Evolutionary conservation across 2,113 vertebrate species (phyloP).

Genomic region (Prinia subflava): DNA sequence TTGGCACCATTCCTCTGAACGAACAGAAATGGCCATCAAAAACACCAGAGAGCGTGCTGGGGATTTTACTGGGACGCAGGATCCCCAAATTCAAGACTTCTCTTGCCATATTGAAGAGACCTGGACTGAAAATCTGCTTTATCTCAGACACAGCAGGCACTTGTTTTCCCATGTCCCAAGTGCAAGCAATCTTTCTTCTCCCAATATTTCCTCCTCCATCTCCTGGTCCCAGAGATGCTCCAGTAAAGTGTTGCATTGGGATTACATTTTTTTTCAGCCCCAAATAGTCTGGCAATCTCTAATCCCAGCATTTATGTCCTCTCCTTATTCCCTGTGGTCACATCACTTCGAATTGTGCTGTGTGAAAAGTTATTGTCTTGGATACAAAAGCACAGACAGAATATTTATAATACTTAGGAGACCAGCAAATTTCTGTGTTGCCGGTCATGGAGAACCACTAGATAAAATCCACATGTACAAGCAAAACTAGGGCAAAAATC

Average conservation of each 20-base stretch:
- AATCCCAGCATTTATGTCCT: neutral
- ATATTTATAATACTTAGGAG: neutral
- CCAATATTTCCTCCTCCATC: neutral
- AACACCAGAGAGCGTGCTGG: neutral
- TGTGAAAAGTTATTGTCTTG: constrained; percentile 21
- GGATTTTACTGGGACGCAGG: neutral
- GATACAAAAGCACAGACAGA: neutral
- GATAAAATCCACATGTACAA: neutral
- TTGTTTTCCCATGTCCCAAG: neutral
- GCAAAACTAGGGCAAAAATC: neutral
- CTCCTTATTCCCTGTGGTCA: neutral
- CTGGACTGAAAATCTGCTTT: neutral
- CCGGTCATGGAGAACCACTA: neutral
- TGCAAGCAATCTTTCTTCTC: neutral
- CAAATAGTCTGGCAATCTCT: neutral
- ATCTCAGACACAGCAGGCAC: neutral
- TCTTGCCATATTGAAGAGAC: neutral
- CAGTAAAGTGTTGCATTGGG: neutral
- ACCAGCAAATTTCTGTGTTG: neutral
- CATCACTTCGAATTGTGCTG: neutral
- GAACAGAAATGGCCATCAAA: neutral
- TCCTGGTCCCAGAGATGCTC: neutral
- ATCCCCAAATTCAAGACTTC: neutral
- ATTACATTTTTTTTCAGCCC: neutral
- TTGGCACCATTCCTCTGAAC: neutral